Evolutionary conservation across 23 tunicate species (phyloP), one percentile per base, ranked within the genome.

Genomic region (Ascidia mentula): DNA sequence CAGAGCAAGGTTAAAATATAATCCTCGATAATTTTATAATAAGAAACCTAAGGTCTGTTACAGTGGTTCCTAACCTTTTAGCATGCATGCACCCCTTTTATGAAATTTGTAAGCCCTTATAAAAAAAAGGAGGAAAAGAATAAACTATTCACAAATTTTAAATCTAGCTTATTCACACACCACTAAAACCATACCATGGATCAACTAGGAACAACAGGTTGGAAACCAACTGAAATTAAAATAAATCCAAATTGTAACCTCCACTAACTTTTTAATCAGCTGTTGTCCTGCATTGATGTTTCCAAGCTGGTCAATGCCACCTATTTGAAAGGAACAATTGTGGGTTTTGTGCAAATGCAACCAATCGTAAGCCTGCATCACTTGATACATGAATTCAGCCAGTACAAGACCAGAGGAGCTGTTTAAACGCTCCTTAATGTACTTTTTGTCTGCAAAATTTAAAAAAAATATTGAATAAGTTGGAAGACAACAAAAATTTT

Each of bases 281-380:
- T 88, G 80, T 30, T 79, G 76, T 22, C 98, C 98, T 12, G 98
- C 84, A 40, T 71, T 80, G 31, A 93, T 84, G 42, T 93, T 93
- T 8, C 98, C 90, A 34, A 93, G 93, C 70, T 93, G 98, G 38
- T 93, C 98, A 22, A 69, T 32, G 0, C 98, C 98, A 5, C 98
- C 98, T 37, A 93, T 69, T 61, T 93, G 98, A 77, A 93, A 93
- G 3, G 78, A 45, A 59, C 98, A 93, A 30, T 88, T 80, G 70
- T 93, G 65, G 4, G 84, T 73, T 42, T 84, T 37, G 36, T 73
- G 83, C 20, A 93, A 77, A 77, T 93, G 78, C 36, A 42, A 60
- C 98, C 98, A 93, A 69, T 93, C 98, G 42, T 93, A 88, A 3
- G 93, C 89, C 60, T 93, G 98, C 20, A 88, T 73, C 0, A 93